Evolutionary conservation across 1,140 invertebrate genomes (phyloP), one percentile per base, ranked within the genome.

Genomic region (Stratiolaelaps scimitus): DNA sequence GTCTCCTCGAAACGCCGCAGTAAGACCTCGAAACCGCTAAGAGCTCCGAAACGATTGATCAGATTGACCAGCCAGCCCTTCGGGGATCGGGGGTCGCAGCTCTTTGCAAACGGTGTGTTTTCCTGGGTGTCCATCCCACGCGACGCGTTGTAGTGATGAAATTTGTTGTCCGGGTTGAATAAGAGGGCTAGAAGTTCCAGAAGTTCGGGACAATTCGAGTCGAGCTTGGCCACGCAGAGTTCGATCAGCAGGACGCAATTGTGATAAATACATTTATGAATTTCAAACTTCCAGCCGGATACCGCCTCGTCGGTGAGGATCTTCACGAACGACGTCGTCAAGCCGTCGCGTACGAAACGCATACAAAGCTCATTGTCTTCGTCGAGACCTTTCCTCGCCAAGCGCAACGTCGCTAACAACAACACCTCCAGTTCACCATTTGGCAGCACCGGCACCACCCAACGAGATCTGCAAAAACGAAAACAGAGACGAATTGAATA

Each of bases 231-330:
- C 66, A 92, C 89, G 80, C 89, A 91, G 69, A 98, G 78, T 78
- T 94, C 89, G 64, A 97, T 83, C 65, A 96, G 80, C 74, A 87
- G 85, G 74, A 90, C 84, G 75, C 90, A 94, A 73, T 95, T 95
- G 70, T 88, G 84, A 72, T 91, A 83, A 71, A 97, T 95, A 78
- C 88, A 94, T 76, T 86, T 77, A 77, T 96, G 92, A 73, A 96
- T 96, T 76, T 95, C 94, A 73, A 85, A 83, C 78, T 95, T 96
- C 93, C 93, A 97, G 73, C 89, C 92, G 73, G 87, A 91, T 43
- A 98, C 92, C 56, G 92, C 92, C 75, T 97, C 92, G 78, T 97
- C 92, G n/a, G 92, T 95, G 71, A 96, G 81, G 74, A 97, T 93
- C 79, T 96, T 95, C 19, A 88, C 92, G 78, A 97, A 97, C 53